Conservation (phyloP, 2,888 invertebrate species). For the Frankliniella fusca region DNA sequence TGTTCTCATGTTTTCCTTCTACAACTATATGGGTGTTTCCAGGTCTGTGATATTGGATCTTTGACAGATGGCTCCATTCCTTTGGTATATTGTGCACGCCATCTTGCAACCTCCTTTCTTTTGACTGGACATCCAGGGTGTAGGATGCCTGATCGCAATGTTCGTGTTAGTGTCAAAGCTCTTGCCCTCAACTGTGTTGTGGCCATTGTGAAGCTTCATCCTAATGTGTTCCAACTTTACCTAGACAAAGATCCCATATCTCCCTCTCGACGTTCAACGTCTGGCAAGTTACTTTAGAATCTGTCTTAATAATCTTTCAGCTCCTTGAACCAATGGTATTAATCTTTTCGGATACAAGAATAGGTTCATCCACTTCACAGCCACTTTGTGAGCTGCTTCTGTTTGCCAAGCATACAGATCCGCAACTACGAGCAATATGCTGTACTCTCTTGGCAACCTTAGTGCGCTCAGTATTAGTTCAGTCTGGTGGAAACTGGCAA, state of each 20-base stretch:
- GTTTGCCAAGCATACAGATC: slow-evolving; percentile 70
- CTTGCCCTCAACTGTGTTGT: slow-evolving; percentile 77
- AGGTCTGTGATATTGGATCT: slow-evolving; percentile 63
- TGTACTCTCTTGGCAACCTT: not conserved
- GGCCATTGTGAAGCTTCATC: slow-evolving; percentile 67
- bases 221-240: slow-evolving; percentile 63
- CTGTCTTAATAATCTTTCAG: too few species aligned
- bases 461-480: not conserved
- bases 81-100: slow-evolving; percentile 66
- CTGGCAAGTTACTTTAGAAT: not conserved
- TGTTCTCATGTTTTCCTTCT: slow-evolving; percentile 39
- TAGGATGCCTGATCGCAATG: slow-evolving; percentile 66
- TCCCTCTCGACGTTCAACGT: not conserved
- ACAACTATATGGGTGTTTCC: slow-evolving; percentile 41
- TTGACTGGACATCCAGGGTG: slow-evolving; percentile 60
- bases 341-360: not conserved
- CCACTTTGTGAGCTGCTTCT: slow-evolving; percentile 59
- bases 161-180: slow-evolving; percentile 86
- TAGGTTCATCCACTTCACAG: slow-evolving; percentile 33
- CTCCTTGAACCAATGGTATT: not conserved
- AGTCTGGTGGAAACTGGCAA: slow-evolving; percentile 9
- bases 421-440: slow-evolving; percentile 66
- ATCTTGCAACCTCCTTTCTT: slow-evolving; percentile 68
- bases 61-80: slow-evolving; percentile 61
- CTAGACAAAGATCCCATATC: slow-evolving; percentile 37